Evolutionary conservation across 2,888 invertebrate genomes (phyloP).

Genomic region (Agrochola lota): DNA sequence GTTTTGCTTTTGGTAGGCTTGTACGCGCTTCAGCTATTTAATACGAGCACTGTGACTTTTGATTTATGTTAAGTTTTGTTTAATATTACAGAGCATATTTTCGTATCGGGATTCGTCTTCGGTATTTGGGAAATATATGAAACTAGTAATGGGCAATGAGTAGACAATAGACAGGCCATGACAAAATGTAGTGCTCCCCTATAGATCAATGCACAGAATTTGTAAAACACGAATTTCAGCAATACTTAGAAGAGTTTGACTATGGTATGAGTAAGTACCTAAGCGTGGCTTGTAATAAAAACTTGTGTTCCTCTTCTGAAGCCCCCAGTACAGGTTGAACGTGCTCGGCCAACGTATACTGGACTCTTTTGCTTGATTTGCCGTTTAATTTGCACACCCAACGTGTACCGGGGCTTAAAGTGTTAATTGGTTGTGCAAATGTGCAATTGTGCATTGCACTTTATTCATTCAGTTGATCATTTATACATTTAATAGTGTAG

Average conservation of each 20-base stretch:
- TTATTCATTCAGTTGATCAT: not conserved
- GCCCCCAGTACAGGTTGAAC: no score
- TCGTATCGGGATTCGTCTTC: not conserved
- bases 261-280: not conserved
- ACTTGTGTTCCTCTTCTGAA: not conserved
- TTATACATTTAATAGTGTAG: not conserved
- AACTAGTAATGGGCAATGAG: not conserved
- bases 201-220: not conserved
- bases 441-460: no score
- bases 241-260: not conserved
- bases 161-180: not conserved
- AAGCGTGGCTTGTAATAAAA: not conserved
- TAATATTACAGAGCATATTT: not conserved
- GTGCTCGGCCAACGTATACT: no score
- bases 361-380: no score
- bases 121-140: constrained; percentile 1
- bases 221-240: not conserved
- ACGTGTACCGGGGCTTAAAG: no score
- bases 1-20: constrained; percentile 73
- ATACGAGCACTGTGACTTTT: constrained; percentile 32
- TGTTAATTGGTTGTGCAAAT: not conserved
- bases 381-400: no score
- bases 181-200: not conserved
- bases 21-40: constrained; percentile 52
- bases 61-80: constrained; percentile 31